These are phyloP conservation scores for Manis javanica DNA, from an alignment of 2,797 vertebrate species.

Conservation along the genomic window DNA sequence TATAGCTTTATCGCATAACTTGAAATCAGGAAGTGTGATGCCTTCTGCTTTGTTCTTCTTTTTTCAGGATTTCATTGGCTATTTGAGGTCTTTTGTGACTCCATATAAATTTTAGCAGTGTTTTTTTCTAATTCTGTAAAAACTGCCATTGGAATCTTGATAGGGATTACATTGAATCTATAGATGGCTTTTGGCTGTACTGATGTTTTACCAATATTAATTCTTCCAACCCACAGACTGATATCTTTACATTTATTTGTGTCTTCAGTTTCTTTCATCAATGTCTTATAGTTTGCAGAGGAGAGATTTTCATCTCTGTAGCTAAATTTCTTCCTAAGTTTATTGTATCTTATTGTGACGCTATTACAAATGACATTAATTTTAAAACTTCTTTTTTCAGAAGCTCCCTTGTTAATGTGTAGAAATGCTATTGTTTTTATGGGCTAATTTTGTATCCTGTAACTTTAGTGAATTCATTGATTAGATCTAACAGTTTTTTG, in stretches of 20 bases:
- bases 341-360: not conserved
- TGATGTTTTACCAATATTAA: not conserved
- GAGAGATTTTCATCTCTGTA: not conserved
- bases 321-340: too few species aligned
- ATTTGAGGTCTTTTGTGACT: not conserved
- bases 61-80: not conserved
- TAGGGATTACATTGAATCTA: not conserved
- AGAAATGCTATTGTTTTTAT: not conserved
- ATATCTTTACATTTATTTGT: not conserved
- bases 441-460: not conserved
- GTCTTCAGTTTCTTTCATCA: not conserved
- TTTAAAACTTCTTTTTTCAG: not conserved
- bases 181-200: not conserved
- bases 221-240: not conserved
- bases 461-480: not conserved
- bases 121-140: not conserved
- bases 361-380: not conserved
- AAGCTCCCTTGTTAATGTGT: not conserved
- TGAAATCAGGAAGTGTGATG: not conserved
- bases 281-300: not conserved
- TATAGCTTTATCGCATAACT: not conserved
- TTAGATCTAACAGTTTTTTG: not conserved
- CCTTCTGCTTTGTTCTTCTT: not conserved
- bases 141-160: not conserved
- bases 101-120: not conserved